A percentile compares a stretch with the other conserved stretches of the same genome.
phyloP scores from a whole-genome alignment of 2,797 vertebrate genomes.

The Chanos chanos region DNA sequence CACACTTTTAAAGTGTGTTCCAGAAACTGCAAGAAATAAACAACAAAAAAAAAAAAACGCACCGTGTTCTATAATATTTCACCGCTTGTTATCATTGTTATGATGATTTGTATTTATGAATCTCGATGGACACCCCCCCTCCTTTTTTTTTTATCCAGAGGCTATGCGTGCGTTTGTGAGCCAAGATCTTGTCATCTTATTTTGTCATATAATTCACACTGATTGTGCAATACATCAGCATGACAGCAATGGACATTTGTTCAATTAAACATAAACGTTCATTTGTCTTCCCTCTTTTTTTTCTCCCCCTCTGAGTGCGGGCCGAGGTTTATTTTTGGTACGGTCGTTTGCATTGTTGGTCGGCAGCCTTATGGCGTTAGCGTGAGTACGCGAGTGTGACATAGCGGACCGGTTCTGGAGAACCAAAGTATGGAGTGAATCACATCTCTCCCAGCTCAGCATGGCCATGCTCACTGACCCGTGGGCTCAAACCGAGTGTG shows the following conservation, averaged over 20 bases:
- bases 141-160: not conserved
- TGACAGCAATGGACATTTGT: not conserved
- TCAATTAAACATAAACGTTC: not conserved
- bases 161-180: not conserved
- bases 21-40: no score
- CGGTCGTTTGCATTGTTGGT: not conserved
- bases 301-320: not conserved
- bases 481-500: conserved; percentile 24
- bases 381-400: conserved; percentile 20
- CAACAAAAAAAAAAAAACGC: no score
- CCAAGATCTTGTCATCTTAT: not conserved
- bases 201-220: no score
- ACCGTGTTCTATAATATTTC: no score
- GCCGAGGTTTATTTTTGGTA: not conserved
- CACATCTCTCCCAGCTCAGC: conserved; percentile 21
- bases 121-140: not conserved
- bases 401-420: not conserved
- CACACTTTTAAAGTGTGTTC: no score
- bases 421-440: conserved; percentile 21
- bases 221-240: not conserved
- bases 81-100: no score
- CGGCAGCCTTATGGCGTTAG: not conserved
- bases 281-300: not conserved
- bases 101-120: not conserved
- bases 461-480: conserved; percentile 34